Evolutionary conservation across 2,888 invertebrate species (phyloP).

Genomic region (Sturmia bella): DNA sequence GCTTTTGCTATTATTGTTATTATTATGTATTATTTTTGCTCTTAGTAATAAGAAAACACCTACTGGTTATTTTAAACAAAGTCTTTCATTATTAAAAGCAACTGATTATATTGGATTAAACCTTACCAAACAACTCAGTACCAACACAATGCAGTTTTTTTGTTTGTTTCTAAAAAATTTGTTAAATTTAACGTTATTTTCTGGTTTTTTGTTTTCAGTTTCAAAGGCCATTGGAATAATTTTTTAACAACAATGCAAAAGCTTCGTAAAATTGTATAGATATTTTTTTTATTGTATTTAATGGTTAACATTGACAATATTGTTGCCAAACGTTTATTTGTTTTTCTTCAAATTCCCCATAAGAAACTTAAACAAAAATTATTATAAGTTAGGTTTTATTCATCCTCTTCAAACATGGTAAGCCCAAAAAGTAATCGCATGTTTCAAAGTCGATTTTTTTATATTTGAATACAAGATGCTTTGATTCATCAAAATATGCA

Average conservation of each 20-base stretch:
- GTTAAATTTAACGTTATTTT: conserved; percentile 20
- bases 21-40: conserved; percentile 26
- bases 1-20: conserved; percentile 7
- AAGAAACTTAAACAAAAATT: background rate
- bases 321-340: conserved; percentile 38
- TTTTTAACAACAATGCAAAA: conserved; percentile 32
- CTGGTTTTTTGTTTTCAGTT: conserved; percentile 14
- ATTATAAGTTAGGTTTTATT: no score
- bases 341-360: background rate
- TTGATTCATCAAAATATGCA: no score
- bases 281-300: conserved; percentile 23
- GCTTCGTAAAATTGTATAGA: background rate
- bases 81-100: background rate
- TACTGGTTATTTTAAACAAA: conserved; percentile 42
- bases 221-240: conserved; percentile 51
- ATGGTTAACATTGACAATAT: conserved; percentile 23
- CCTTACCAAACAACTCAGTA: conserved; percentile 15
- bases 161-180: conserved; percentile 3
- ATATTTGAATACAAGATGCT: no score
- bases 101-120: conserved; percentile 23
- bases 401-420: no score
- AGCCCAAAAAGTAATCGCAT: no score
- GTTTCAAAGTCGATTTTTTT: no score
- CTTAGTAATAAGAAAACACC: conserved; percentile 43
- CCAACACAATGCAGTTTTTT: conserved; percentile 1